phyloP scores from a whole-genome alignment of 2,797 vertebrate species.

The Mus spretus region DNA sequence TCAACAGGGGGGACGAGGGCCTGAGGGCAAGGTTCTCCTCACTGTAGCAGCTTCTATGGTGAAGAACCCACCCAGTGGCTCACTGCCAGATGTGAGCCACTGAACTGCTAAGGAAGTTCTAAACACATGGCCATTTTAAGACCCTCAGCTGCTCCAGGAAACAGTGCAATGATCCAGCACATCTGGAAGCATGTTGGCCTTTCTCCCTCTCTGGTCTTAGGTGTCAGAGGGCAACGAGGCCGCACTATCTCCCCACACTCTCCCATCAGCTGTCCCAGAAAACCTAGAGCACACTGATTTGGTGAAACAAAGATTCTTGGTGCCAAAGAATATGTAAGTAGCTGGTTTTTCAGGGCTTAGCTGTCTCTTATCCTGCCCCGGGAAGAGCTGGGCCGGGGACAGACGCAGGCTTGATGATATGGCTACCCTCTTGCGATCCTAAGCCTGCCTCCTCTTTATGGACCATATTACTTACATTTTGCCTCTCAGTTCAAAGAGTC shows the following conservation, averaged over 20 bases:
- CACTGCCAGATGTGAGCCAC: background rate
- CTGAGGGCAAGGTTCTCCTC: rapidly evolving
- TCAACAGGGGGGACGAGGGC: background rate
- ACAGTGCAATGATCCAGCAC: rapidly evolving
- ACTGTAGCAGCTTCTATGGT: rapidly evolving
- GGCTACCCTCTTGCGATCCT: background rate
- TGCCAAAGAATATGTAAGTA: background rate
- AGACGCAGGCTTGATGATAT: rapidly evolving
- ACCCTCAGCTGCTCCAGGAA: background rate
- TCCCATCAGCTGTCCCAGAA: background rate
- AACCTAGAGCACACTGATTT: background rate
- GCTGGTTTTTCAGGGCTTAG: background rate
- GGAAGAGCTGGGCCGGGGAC: background rate
- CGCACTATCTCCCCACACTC: background rate
- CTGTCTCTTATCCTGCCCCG: background rate
- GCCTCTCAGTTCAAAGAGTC: conserved; percentile 76
- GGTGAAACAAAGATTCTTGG: background rate
- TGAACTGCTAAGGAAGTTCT: conserved; percentile 1
- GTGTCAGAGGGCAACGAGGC: rapidly evolving
- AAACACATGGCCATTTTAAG: background rate
- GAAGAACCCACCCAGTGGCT: rapidly evolving
- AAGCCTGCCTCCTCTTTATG: background rate
- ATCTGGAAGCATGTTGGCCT: background rate
- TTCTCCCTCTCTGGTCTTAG: background rate
- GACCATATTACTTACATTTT: conserved; percentile 64